A percentile compares a stretch with the other conserved stretches of the same genome.
Evolutionary conservation across 2,888 invertebrate species (phyloP).

Genomic region (Quadriops clusia): DNA sequence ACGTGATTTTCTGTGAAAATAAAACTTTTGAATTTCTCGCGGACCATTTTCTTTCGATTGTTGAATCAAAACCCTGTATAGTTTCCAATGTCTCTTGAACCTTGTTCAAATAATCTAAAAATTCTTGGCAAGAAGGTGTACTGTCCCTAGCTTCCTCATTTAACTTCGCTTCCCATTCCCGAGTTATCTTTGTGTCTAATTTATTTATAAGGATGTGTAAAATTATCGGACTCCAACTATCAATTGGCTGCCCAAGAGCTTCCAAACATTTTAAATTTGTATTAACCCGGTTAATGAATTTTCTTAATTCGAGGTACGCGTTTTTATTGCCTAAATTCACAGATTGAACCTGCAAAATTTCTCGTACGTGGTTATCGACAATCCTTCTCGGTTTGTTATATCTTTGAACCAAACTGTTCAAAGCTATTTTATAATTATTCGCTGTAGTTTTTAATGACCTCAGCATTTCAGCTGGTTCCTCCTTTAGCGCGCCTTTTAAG

Average conservation of each 20-base stretch:
- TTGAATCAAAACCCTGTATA: neutral
- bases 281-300: conserved; percentile 7
- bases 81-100: conserved; percentile 2
- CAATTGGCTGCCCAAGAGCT: conserved; percentile 10
- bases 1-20: no score
- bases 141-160: neutral
- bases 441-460: conserved; percentile 5
- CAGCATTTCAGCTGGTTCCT: conserved; percentile 6
- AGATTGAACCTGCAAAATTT: no score
- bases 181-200: conserved; percentile 9
- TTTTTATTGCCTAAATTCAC: no score
- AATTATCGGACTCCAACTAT: conserved; percentile 12
- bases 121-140: neutral
- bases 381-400: conserved; percentile 1
- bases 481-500: neutral
- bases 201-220: conserved; percentile 11
- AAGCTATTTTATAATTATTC: conserved; percentile 8
- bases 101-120: conserved; percentile 1
- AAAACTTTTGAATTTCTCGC: no score
- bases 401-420: conserved; percentile 1
- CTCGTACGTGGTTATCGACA: neutral
- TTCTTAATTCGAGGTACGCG: conserved; percentile 1
- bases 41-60: no score
- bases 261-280: conserved; percentile 12
- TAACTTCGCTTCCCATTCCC: conserved; percentile 4